Base-by-base conservation (phyloP, 1,140 invertebrate species). In the Drosophila subobscura region DNA sequence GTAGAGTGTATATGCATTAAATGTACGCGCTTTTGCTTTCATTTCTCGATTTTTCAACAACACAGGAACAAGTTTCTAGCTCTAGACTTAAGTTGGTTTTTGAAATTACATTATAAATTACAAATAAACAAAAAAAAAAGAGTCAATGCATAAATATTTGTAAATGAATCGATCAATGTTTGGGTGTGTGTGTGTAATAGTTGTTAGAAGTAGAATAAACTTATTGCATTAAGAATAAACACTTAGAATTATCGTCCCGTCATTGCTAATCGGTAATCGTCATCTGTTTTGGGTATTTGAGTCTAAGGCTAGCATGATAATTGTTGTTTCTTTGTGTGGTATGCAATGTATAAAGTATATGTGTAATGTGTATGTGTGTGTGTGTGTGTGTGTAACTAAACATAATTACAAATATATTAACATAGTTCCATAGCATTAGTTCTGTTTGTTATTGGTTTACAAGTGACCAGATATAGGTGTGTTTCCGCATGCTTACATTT, bases 61-160 rank as follows among this genome's bases (percentile, higher is more conserved):
- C 81, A 81, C 81, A 86, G 81, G 81, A 86, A 86, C 81, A 88
- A 81, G 83, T 86, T 81, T 86, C 33, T 86, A 85, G 53, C 46
- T 75, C 72, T 65, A 74, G 23, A 41, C 45, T 72, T 72, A 55
- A 63, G 27, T 72, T 70, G 6, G 33, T 65, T 76, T 53, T 52
- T 59, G 46, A 53, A 44, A 51, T 29, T 37, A 40, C 40, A 40
- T 12, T 23, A 44, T 12, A 63, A 73, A 68, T 53, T 66, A n/a
- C n/a, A 74, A 44, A 47, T 23, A 47, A 67, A 77, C 71, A 63
- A 66, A 59, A 54, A 51, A 29, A 12, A 41, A 50, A 44, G n/a
- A n/a, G n/a, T 42, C 54, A 47, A 52, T 23, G 2, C 3, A 10
- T 33, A 8, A 33, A 60, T 44, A 59, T 66, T 22, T 29, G 2